These are phyloP conservation scores for Drosophila littoralis DNA, from an alignment of 1,140 invertebrate genomes.

Conservation along the genomic window DNA sequence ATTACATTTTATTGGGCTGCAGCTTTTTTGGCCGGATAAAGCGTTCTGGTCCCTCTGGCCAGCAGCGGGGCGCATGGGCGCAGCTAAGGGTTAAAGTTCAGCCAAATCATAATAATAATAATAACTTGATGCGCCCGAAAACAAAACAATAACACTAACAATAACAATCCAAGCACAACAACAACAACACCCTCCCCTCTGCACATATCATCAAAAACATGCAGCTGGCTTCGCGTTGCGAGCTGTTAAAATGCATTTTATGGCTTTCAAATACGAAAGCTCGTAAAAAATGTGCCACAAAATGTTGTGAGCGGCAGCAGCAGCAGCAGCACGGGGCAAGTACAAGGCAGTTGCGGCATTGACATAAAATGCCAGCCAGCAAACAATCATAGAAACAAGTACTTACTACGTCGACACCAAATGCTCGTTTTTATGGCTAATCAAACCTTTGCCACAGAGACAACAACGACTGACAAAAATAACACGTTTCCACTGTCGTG, in stretches of 20 bases:
- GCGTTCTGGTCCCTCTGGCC: conserved; percentile 9
- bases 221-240: conserved; percentile 18
- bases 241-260: conserved; percentile 73
- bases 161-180: conserved; percentile 41
- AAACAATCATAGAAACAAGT: conserved; percentile 68
- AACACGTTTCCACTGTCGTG: conserved; percentile 14
- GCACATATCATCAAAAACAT: conserved; percentile 29
- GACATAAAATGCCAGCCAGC: conserved; percentile 46
- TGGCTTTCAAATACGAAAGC: conserved; percentile 75
- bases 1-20: conserved; percentile 77
- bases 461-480: conserved; percentile 9
- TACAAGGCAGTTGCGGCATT: conserved; percentile 8
- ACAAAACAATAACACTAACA: conserved; percentile 42
- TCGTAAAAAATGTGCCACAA: conserved; percentile 51
- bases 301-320: conserved; percentile 24
- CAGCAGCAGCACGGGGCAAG: background rate
- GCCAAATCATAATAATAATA: conserved; percentile 68
- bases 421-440: conserved; percentile 74
- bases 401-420: conserved; percentile 57
- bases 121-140: conserved; percentile 59
- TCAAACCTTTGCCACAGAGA: conserved; percentile 78
- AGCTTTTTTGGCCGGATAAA: conserved; percentile 8
- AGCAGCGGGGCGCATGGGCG: no score
- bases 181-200: background rate
- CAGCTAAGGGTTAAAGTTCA: conserved; percentile 53